These are phyloP conservation scores for Thamnaconus septentrionalis DNA, from an alignment of 2,113 vertebrate species.

Conservation along the genomic window DNA sequence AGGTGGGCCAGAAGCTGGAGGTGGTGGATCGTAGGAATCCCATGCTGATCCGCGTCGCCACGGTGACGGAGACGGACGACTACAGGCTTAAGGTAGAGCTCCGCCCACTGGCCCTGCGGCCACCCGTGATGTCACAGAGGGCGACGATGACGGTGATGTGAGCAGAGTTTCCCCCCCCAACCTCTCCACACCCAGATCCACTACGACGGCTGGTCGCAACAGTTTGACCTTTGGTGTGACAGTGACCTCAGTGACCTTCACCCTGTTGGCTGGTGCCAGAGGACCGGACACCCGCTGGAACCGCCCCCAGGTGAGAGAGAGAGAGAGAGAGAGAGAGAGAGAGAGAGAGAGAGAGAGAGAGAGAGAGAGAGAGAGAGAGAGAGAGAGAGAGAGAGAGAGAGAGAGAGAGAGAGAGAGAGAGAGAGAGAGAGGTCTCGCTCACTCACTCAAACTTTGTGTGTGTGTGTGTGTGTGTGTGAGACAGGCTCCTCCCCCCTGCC, in stretches of 20 bases:
- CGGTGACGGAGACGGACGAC: conserved; percentile 77
- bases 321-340: neutral
- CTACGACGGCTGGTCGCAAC: conserved; percentile 78
- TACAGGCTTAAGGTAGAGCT: conserved; percentile 77
- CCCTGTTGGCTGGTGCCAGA: conserved; percentile 74
- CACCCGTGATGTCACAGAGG: neutral
- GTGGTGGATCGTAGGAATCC: conserved; percentile 83
- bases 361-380: neutral
- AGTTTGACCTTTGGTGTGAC: conserved; percentile 78
- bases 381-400: neutral
- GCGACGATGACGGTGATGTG: conserved; percentile 5
- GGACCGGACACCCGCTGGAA: conserved; percentile 74
- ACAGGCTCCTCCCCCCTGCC: conserved; percentile 60
- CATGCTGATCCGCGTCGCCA: conserved; percentile 83
- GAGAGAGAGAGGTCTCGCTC: neutral
- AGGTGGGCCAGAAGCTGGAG: conserved; percentile 81
- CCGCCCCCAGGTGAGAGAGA: conserved; percentile 57
- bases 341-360: neutral
- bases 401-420: neutral
- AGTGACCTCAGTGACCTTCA: conserved; percentile 74
- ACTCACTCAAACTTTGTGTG: too few species aligned
- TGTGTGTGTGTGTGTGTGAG: conserved; percentile 15
- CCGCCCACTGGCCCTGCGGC: neutral
- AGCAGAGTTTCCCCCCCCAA: neutral
- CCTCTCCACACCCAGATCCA: conserved; percentile 59